Evolutionary conservation across 2,888 invertebrate species (phyloP).

Genomic region (Harpagoxenus sublaevis): DNA sequence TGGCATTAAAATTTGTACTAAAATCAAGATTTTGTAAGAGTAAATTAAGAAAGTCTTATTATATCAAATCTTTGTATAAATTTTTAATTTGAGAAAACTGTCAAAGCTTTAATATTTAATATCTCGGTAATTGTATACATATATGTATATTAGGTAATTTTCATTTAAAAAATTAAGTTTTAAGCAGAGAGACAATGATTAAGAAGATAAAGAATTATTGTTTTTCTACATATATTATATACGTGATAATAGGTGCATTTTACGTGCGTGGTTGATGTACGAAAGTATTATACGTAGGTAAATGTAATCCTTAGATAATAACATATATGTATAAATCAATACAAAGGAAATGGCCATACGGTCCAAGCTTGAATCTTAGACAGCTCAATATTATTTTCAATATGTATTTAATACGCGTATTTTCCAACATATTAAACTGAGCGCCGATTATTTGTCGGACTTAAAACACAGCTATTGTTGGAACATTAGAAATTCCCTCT

Average conservation of each 20-base stretch:
- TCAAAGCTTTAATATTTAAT: neutral
- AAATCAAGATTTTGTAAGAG: neutral
- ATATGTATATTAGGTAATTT: neutral
- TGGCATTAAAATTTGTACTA: neutral
- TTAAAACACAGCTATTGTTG: no score
- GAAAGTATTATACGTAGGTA: neutral
- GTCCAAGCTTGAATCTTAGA: no score
- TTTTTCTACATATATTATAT: neutral
- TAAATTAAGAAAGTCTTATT: neutral
- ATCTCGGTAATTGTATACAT: neutral
- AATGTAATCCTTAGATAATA: constrained; percentile 24
- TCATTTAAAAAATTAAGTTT: neutral
- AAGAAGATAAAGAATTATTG: neutral
- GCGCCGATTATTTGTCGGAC: no score
- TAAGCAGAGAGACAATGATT: neutral
- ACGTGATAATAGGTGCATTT: neutral
- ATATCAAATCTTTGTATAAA: neutral
- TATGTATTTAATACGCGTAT: no score
- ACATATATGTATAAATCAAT: neutral
- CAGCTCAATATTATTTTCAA: no score
- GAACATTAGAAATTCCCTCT: no score
- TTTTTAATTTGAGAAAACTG: neutral
- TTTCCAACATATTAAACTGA: no score
- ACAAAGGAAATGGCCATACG: no score
- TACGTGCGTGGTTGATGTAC: neutral